phyloP scores from a whole-genome alignment of 30 jellyfish, hydroid and myxozoan species.

The Cassiopea xamachana region DNA sequence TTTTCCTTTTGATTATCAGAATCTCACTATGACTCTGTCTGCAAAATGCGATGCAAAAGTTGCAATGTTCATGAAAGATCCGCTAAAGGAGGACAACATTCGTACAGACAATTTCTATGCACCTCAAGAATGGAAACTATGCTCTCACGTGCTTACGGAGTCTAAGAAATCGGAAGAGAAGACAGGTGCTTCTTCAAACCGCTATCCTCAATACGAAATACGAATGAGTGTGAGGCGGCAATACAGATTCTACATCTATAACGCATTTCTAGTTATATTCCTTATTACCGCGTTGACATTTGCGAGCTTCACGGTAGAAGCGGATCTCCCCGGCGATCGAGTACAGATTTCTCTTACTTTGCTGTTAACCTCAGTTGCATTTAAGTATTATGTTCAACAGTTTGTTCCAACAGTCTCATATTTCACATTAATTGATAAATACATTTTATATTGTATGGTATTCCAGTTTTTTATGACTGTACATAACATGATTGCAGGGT shows the following conservation, averaged over 20 bases:
- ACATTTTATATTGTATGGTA: conserved; percentile 52
- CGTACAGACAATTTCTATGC: conserved; percentile 61
- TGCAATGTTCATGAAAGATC: conserved; percentile 10
- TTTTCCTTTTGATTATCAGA: conserved; percentile 70
- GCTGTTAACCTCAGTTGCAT: conserved; percentile 70
- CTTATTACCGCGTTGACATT: conserved; percentile 66
- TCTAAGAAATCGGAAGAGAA: background rate
- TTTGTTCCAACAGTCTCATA: conserved; percentile 65
- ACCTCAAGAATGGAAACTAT: conserved; percentile 50
- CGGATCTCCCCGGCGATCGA: conserved; percentile 59
- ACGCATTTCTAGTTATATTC: conserved; percentile 28
- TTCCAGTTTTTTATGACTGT: conserved; percentile 68
- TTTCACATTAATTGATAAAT: conserved; percentile 34
- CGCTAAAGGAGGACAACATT: conserved; percentile 46
- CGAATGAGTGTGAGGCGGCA: conserved; percentile 61
- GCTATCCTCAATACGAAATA: conserved; percentile 62
- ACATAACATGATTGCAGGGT: conserved; percentile 27
- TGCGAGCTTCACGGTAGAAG: conserved; percentile 46
- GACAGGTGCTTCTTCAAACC: conserved; percentile 41
- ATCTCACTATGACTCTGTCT: conserved; percentile 46
- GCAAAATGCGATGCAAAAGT: conserved; percentile 37
- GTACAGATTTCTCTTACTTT: conserved; percentile 53
- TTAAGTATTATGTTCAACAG: conserved; percentile 63
- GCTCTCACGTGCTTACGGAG: conserved; percentile 32
- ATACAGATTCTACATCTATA: conserved; percentile 35